Evolutionary conservation across 1,140 invertebrate species (phyloP).

Genomic region (Anadara kagoshimensis): DNA sequence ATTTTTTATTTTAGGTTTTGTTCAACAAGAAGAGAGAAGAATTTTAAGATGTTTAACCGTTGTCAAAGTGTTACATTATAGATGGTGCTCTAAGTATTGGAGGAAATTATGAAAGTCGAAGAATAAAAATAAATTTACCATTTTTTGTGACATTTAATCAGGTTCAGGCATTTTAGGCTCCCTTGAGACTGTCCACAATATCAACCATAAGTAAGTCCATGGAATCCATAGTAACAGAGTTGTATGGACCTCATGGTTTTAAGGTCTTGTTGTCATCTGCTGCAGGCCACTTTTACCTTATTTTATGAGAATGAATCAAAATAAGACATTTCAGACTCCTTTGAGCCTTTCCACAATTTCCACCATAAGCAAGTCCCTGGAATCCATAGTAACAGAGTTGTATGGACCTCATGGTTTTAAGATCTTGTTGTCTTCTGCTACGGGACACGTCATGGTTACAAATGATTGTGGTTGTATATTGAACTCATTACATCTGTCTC

Average conservation of each 20-base stretch:
- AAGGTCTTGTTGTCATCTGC: constrained; percentile 22
- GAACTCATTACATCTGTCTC: constrained; percentile 18
- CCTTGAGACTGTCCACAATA: not conserved
- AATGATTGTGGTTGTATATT: constrained; percentile 26
- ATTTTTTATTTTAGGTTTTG: too few species aligned
- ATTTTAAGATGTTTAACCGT: too few species aligned
- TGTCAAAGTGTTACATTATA: not conserved
- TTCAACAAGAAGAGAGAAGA: too few species aligned
- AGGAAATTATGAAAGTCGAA: not conserved
- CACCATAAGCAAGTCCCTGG: not conserved
- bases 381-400: constrained; percentile 6
- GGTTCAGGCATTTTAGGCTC: not conserved
- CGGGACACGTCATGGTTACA: constrained; percentile 28
- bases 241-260: constrained; percentile 26
- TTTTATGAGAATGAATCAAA: not conserved
- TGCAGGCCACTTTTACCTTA: constrained; percentile 18
- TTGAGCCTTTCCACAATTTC: not conserved
- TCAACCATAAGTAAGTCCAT: not conserved
- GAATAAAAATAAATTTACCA: not conserved
- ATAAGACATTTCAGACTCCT: not conserved
- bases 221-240: constrained; percentile 10
- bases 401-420: constrained; percentile 31
- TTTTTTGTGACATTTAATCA: not conserved
- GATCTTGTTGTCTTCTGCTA: constrained; percentile 20
- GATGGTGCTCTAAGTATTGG: not conserved